Percentiles rank a stretch among this genome's conserved stretches.
Evolutionary conservation across 2,888 invertebrate genomes (phyloP).

Genomic region (Tipula confusa): DNA sequence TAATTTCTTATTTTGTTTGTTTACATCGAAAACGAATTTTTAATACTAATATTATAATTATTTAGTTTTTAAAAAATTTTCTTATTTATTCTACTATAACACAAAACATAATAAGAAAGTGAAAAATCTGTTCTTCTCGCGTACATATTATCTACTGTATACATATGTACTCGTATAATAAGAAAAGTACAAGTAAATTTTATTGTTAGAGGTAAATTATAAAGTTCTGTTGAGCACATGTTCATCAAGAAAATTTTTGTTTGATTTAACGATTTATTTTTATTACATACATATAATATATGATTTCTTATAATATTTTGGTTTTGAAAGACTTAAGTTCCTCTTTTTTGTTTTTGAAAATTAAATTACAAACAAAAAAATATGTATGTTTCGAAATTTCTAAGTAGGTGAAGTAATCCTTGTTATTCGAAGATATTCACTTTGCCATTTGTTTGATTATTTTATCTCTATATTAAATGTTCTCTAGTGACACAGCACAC

Average conservation of each 20-base stretch:
- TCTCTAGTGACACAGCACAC: no score
- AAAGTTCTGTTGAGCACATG: slow-evolving; percentile 3
- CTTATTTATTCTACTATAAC: not conserved
- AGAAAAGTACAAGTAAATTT: not conserved
- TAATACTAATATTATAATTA: slow-evolving; percentile 20
- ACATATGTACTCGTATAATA: no score
- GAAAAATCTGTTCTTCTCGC: slow-evolving; percentile 15
- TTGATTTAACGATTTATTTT: slow-evolving; percentile 3
- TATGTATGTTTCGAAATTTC: not conserved
- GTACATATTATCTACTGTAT: no score
- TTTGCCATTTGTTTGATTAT: no score
- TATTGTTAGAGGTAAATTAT: slow-evolving; percentile 15
- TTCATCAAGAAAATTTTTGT: not conserved
- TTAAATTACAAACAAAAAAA: not conserved
- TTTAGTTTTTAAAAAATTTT: not conserved
- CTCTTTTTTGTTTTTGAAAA: not conserved
- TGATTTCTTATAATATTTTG: not conserved
- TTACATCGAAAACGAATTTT: not conserved
- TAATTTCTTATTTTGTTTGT: not conserved
- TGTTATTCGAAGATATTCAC: not conserved
- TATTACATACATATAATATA: no score
- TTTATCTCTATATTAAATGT: no score
- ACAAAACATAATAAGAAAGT: not conserved
- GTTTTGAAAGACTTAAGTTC: slow-evolving; percentile 3
- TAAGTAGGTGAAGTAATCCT: not conserved